Percentiles rank a stretch among this genome's conserved stretches.
Evolutionary conservation across 2,888 invertebrate species (phyloP).

Genomic region (Sepioteuthis lessoniana): DNA sequence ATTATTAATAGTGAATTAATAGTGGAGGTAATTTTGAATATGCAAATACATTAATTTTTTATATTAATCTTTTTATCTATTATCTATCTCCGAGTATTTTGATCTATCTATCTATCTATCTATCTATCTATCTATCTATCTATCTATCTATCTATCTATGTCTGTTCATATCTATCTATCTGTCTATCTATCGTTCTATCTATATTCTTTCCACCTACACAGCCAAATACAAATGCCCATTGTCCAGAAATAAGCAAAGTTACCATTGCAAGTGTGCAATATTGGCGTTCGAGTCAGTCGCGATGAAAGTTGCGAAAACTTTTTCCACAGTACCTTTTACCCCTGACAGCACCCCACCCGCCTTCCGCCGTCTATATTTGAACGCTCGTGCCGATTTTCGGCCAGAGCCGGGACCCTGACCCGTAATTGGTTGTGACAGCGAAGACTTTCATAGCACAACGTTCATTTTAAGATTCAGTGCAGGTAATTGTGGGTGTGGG

Average conservation of each 20-base stretch:
- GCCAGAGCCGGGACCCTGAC: constrained; percentile 33
- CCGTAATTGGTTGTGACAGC: constrained; percentile 16
- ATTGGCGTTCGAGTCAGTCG: not conserved
- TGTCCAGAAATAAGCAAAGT: not conserved
- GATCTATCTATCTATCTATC: not conserved
- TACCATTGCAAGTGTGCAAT: not conserved
- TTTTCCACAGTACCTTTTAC: not conserved
- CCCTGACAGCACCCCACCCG: not conserved
- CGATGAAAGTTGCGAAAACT: constrained; percentile 5
- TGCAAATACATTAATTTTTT: too few species aligned
- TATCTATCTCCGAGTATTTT: not conserved
- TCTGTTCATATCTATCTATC: not conserved
- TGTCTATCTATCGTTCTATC: not conserved
- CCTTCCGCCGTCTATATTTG: constrained; percentile 13
- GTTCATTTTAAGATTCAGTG: not conserved
- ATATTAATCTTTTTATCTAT: not conserved
- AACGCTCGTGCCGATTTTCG: constrained; percentile 14
- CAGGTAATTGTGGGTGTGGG: not conserved
- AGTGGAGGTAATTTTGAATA: too few species aligned
- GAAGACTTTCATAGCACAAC: constrained; percentile 17
- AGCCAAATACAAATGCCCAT: constrained; percentile 15
- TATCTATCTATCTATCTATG: not conserved
- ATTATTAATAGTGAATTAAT: too few species aligned
- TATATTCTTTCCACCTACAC: not conserved
- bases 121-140: not conserved